Evolutionary conservation across 2,888 invertebrate genomes (phyloP), one percentile per base, ranked within the genome.

Genomic region (Phyto melanocephala): DNA sequence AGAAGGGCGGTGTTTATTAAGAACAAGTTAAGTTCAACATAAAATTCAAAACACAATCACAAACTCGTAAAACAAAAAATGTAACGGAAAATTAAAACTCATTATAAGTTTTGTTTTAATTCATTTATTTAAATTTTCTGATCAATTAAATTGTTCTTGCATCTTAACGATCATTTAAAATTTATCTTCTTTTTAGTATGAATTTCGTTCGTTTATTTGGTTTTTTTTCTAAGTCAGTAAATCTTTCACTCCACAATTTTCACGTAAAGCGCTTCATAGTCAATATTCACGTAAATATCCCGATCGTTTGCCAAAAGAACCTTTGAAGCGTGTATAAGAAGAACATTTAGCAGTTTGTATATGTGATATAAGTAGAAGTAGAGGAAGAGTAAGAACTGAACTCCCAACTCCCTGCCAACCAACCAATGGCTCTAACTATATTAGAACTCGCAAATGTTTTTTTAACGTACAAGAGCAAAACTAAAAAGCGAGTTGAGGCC

Each of bases 251-350:
- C 45, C 42, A 79, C 58, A 54, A 67, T 33, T 79, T 79, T 79
- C 52, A 79, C 60, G 79, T 74, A 79, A 75, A 82, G 78, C 82
- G 82, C 75, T 82, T 65, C 75, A 79, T 71, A 79, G 79, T 68
- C 79, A 82, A 82, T 82, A 79, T 79, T 79, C 82, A 82, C 82
- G 82, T 79, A 82, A 82, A 82, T 79, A 79, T 82, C 79, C 82
- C 82, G 82, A 82, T 75, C 82, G 82, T 82, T 82, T 82, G 82
- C 52, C 79, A 72, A 79, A 71, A 82, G 82, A 82, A 82, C 82
- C 82, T 82, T 79, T 62, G 79, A 75, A 82, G 79, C 79, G 79
- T 82, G 58, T 75, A 82, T 79, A 82, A 75, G 82, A 79, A 79
- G 75, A 82, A 76, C 42, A 76, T 77, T 68, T 79, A 58, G 82